Evolutionary conservation across 2,888 invertebrate species (phyloP), one percentile per base, ranked within the genome.

Genomic region (Synanthedon andrenaeformis): DNA sequence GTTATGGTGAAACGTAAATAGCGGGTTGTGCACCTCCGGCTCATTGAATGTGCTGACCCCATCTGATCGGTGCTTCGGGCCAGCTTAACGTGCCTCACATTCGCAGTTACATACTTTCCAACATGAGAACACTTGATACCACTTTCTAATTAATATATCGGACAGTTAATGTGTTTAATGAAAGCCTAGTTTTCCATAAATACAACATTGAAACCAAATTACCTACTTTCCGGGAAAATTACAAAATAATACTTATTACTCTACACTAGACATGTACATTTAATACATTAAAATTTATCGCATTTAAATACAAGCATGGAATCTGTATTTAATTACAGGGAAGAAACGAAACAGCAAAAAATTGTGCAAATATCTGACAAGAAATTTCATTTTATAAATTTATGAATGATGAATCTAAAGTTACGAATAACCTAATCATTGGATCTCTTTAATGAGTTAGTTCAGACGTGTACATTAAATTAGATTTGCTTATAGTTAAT

Each of bases 21-120:
- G 84, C 83, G 80, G 81, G 85, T 82, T 82, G 75, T 71, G 79
- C 77, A 80, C 79, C 85, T 86, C 85, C 86, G 85, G 79, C 82
- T 84, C 79, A 86, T 85, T 85, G 82, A 86, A 86, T 83, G 79
- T 82, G 82, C 78, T 85, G 86, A 86, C 86, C 86, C 78, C 85
- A 86, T 86, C 84, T 86, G 86, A 85, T 86, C 81, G 76, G 63
- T 66, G 73, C 76, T 77, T 62, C 72, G 67, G 76, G 74, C 75
- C 63, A 70, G 67, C 67, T 45, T 45, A 45, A 45, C 45, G 45
- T 45, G 45, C 45, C 14, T n/a, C 45, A 45, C 45, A 45, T 45
- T 45, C 45, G 45, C 45, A 45, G n/a, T 45, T 45, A 3, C 45
- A 42, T 23, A 17, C 50, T 17, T 19, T 50, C 17, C 19, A 17